A percentile compares a stretch with the other conserved stretches of the same genome.
Evolutionary conservation across 1,140 invertebrate genomes (phyloP).

Genomic region (Hyposmocoma kahamanoa): DNA sequence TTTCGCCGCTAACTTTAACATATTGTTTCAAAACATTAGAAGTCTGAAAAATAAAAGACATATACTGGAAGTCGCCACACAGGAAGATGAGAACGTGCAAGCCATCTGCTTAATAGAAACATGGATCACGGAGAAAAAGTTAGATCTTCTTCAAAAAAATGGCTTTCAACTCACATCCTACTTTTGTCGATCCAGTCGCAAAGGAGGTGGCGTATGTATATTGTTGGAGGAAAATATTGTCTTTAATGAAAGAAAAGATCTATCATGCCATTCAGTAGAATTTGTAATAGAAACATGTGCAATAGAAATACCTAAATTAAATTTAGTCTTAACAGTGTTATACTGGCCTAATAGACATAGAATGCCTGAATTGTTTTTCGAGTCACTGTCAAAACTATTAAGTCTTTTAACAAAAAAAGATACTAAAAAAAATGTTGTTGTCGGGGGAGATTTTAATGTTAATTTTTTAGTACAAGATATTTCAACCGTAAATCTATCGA

Average conservation of each 20-base stretch:
- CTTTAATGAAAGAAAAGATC: not conserved
- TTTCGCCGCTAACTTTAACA: too few relatives aligned
- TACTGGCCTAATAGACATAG: slow-evolving; percentile 3
- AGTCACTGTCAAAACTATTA: not conserved
- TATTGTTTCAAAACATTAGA: slow-evolving; percentile 1
- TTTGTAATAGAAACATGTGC: not conserved
- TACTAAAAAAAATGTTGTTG: too few relatives aligned
- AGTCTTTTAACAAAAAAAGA: not conserved
- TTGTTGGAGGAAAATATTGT: not conserved
- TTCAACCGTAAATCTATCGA: not conserved
- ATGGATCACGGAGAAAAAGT: not conserved
- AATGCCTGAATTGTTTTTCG: not conserved
- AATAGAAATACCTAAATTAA: not conserved
- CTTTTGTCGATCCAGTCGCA: not conserved
- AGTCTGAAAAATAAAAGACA: not conserved
- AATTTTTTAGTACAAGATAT: not conserved
- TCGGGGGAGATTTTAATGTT: slow-evolving; percentile 4
- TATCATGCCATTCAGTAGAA: not conserved
- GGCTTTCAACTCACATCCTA: not conserved
- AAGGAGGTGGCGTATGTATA: not conserved
- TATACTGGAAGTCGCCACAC: not conserved
- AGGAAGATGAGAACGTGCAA: too few relatives aligned
- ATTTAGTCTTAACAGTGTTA: not conserved
- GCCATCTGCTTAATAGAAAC: not conserved
- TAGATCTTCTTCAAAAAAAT: not conserved